Evolutionary conservation across 2,888 invertebrate genomes (phyloP).

Genomic region (Noctua pronuba): DNA sequence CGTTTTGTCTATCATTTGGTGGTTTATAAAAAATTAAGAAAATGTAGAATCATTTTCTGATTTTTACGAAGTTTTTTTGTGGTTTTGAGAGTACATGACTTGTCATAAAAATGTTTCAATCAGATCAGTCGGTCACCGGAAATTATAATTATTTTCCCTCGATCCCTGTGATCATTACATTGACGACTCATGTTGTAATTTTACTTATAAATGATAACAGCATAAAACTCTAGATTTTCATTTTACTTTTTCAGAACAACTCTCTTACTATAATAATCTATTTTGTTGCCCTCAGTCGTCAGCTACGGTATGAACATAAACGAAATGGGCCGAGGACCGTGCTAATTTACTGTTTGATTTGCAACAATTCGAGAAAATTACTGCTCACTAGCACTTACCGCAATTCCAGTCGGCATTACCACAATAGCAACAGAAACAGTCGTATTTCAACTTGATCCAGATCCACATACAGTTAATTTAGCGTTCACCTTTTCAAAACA

Average conservation of each 20-base stretch:
- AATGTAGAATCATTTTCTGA: background rate
- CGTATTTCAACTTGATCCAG: constrained; percentile 67
- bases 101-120: background rate
- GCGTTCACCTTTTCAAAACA: constrained; percentile 84
- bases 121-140: background rate
- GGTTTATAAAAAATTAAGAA: background rate
- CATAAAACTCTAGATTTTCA: background rate
- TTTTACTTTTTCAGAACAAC: background rate
- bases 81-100: background rate
- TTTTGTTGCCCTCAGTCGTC: constrained; percentile 1
- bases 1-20: constrained; percentile 38
- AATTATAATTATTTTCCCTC: background rate
- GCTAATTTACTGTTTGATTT: constrained; percentile 26
- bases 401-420: constrained; percentile 47
- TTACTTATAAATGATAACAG: background rate
- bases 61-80: background rate
- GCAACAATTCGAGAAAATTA: constrained; percentile 19
- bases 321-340: background rate
- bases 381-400: background rate
- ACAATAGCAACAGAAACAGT: constrained; percentile 56
- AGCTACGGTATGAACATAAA: background rate
- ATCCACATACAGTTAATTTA: constrained; percentile 69
- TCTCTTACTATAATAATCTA: background rate
- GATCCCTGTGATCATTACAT: background rate
- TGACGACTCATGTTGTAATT: background rate